Conservation (phyloP, 2,888 invertebrate genomes). For the Lymantria dispar region DNA sequence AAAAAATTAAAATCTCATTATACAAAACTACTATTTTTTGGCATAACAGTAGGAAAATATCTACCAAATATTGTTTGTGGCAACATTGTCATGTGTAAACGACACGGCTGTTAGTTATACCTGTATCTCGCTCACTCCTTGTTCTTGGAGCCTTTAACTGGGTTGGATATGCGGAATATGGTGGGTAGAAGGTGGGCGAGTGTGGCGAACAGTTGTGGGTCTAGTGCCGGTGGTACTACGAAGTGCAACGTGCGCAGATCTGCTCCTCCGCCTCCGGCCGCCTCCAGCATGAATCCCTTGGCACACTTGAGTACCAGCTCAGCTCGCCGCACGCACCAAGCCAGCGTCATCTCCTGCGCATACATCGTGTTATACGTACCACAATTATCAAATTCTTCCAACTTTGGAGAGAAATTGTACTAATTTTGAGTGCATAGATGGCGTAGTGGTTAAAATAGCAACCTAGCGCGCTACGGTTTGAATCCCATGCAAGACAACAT, state of each 20-base stretch:
- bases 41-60: too few species aligned
- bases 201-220: slow-evolving; percentile 90
- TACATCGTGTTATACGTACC: too few species aligned
- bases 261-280: slow-evolving; percentile 95
- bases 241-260: slow-evolving; percentile 90
- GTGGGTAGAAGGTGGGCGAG: slow-evolving; percentile 94
- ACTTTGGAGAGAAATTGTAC: too few species aligned
- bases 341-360: slow-evolving; percentile 95
- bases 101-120: not conserved
- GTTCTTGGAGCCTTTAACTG: slow-evolving; percentile 87
- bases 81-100: not conserved
- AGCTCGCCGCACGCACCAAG: slow-evolving; percentile 97
- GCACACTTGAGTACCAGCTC: slow-evolving; percentile 99
- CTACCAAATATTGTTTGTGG: too few species aligned
- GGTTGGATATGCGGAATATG: slow-evolving; percentile 97
- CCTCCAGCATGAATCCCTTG: slow-evolving; percentile 99
- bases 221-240: slow-evolving; percentile 41
- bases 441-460: too few species aligned
- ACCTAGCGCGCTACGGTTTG: too few species aligned
- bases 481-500: too few species aligned
- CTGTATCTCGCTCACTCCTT: not conserved
- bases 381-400: too few species aligned
- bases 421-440: too few species aligned
- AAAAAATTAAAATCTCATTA: too few species aligned
- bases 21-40: too few species aligned